Base-by-base conservation (phyloP, 2,888 invertebrate genomes). In the Amorpha juglandis region DNA sequence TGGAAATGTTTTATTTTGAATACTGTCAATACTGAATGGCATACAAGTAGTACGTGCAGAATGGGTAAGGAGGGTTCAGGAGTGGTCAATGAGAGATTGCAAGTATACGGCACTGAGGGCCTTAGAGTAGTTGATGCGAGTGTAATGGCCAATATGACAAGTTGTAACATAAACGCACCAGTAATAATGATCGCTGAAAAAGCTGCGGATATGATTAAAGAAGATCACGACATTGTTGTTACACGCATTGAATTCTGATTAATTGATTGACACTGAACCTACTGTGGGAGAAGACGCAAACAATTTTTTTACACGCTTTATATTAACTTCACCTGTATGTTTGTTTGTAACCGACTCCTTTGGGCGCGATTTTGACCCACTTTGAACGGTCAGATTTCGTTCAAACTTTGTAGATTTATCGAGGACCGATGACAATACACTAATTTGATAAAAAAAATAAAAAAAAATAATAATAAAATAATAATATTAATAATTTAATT, bases 131-230 rank as follows among this genome's bases (percentile, higher is more conserved):
- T 95, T 11, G 95, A 96, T 71, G 94, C 95, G 0, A 95, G 95
- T 68, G 87, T 95, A 38, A 95, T 95, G 94, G 95, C 95, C 0
- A 83, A 86, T 16, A 94, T 95, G 0, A 84, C 90, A 0, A 94
- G 95, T 4, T 95, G 95, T 0, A 95, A 95, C 74, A 94, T 94
- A 0, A 94, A 95, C 71, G 95, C 95, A 0, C 94, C 95, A 0
- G 86, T 90, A 0, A 92, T 95, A 6, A 95, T 95, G 95, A 94
- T 95, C 8, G 95, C 90, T 0, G 95, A 95, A 76, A 95, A 94
- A 76, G 95, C 94, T 0, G 84, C 94, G 0, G 95, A 95, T 77
- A 83, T 95, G 84, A 94, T 95, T 33, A 95, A 95, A 74, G 11
- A 42, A 58, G 84, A 86, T 63, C 63, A 83, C 65, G 52, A n/a